Evolutionary conservation across 2,113 vertebrate genomes (phyloP).

Genomic region (Otocyon megalotis): DNA sequence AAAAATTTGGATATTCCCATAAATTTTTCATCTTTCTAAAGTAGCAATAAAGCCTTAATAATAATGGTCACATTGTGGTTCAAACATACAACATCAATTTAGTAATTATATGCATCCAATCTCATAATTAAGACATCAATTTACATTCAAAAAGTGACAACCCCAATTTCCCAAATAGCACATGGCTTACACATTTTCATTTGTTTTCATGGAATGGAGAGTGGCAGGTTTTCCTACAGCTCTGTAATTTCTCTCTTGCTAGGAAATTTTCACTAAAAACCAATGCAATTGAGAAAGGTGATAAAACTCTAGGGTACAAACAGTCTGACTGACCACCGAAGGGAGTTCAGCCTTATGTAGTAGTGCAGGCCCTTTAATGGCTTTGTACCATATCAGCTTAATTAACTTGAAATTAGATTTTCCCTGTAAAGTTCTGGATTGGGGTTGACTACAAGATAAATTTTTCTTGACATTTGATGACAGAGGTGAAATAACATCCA

Average conservation of each 20-base stretch:
- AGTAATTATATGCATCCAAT: constrained; percentile 5
- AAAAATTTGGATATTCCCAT: not conserved
- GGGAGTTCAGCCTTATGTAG: not conserved
- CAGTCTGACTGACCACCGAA: not conserved
- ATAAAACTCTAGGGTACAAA: not conserved
- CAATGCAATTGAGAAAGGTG: not conserved
- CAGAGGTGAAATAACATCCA: not conserved
- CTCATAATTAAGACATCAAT: constrained; percentile 46
- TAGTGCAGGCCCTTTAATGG: fast-evolving
- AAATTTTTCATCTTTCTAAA: not conserved
- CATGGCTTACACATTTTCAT: not conserved
- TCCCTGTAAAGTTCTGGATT: not conserved
- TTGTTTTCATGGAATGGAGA: not conserved
- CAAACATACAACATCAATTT: constrained; percentile 34
- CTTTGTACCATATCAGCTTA: not conserved
- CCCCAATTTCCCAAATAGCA: not conserved
- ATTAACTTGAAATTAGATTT: not conserved
- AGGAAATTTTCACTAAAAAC: not conserved
- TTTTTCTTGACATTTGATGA: not conserved
- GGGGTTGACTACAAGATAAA: not conserved
- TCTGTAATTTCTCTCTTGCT: not conserved
- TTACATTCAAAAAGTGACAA: constrained; percentile 50
- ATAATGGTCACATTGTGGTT: not conserved
- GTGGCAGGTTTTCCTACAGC: not conserved
- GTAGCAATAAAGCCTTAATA: constrained; percentile 33